Evolutionary conservation across 2,797 vertebrate species (phyloP).

Genomic region (Babyrousa celebensis): DNA sequence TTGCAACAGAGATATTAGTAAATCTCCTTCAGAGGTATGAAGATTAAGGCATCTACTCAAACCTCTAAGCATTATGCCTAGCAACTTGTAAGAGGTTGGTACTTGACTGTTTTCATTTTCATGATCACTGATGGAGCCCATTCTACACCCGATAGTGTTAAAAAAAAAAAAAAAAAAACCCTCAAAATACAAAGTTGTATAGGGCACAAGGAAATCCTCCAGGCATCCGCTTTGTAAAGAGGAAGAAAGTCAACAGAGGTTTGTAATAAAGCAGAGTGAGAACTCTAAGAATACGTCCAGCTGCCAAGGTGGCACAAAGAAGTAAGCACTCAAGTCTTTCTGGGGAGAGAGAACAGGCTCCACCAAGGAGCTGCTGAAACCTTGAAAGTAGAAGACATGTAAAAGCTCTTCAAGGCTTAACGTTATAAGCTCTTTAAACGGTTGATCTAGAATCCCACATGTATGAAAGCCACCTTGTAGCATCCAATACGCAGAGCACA

Average conservation of each 20-base stretch:
- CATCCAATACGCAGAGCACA: not conserved
- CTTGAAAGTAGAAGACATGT: not conserved
- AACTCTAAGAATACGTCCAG: not conserved
- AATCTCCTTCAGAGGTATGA: not conserved
- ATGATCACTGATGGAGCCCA: not conserved
- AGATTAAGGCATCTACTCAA: not conserved
- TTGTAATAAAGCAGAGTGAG: not conserved
- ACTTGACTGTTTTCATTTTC: not conserved
- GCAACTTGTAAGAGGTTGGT: not conserved
- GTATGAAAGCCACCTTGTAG: not conserved
- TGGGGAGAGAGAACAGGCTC: not conserved
- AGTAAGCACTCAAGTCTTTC: no score
- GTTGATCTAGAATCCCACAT: not conserved
- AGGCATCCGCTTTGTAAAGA: not conserved
- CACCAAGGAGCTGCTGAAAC: not conserved
- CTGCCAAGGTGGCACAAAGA: not conserved
- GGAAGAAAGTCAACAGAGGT: not conserved
- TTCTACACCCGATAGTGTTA: fast-evolving
- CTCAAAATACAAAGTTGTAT: not conserved
- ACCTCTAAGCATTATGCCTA: not conserved
- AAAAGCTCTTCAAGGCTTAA: not conserved
- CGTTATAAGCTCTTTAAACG: not conserved
- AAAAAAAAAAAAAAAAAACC: not conserved
- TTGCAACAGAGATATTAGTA: not conserved
- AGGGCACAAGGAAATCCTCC: not conserved